Conservation (phyloP, 2,113 vertebrate species). For the Pangasianodon hypophthalmus region DNA sequence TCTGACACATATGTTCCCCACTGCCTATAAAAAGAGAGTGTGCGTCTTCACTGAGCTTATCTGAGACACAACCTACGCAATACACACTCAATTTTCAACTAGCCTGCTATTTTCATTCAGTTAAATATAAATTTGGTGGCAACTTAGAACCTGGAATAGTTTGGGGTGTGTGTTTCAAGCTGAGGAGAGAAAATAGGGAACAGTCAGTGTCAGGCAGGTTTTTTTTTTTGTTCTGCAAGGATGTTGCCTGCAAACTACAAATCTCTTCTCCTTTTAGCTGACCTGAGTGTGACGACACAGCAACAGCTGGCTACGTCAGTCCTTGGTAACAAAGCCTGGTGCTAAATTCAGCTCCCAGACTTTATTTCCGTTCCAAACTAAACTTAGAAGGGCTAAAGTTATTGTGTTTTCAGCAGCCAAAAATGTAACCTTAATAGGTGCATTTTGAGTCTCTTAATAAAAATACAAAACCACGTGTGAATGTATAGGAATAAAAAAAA, state of each 20-base stretch:
- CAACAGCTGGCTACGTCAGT: constrained; percentile 41
- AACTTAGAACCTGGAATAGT: constrained; percentile 48
- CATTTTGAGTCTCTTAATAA: constrained; percentile 10
- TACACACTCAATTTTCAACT: constrained; percentile 54
- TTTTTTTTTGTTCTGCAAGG: background rate
- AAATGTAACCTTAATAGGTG: constrained; percentile 1
- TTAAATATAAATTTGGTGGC: constrained; percentile 54
- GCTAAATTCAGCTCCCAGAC: constrained; percentile 42
- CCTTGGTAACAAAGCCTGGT: constrained; percentile 15
- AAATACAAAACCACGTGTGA: background rate
- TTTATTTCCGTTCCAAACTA: constrained; percentile 40
- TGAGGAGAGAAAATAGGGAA: constrained; percentile 39
- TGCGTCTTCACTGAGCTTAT: constrained; percentile 46
- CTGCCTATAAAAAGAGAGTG: constrained; percentile 38
- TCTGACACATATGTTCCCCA: constrained; percentile 51
- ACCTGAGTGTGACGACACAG: constrained; percentile 41
- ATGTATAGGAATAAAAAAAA: background rate
- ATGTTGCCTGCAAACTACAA: constrained; percentile 7
- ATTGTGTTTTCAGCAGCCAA: constrained; percentile 4
- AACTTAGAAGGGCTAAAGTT: constrained; percentile 40
- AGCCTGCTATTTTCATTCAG: constrained; percentile 55
- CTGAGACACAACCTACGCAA: constrained; percentile 53
- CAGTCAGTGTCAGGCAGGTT: constrained; percentile 8
- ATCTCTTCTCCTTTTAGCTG: constrained; percentile 37
- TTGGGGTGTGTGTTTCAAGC: constrained; percentile 35